These are phyloP conservation scores for Drosophila mimica DNA, from an alignment of 2,888 invertebrate genomes.

Conservation along the genomic window DNA sequence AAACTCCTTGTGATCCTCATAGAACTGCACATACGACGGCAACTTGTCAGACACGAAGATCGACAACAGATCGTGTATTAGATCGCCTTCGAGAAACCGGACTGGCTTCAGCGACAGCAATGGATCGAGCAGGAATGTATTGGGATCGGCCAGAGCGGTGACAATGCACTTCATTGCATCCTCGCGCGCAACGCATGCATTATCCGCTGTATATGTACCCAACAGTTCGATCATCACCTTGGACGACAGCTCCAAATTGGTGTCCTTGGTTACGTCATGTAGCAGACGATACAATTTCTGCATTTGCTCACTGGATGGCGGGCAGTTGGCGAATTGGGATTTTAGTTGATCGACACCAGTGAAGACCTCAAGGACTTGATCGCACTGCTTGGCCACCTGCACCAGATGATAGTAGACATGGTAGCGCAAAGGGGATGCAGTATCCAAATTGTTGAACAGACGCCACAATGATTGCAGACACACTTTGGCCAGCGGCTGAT, in stretches of 20 bases:
- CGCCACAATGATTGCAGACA: slow-evolving; percentile 95
- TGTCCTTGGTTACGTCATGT: slow-evolving; percentile 95
- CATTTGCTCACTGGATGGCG: slow-evolving; percentile 94
- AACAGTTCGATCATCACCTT: slow-evolving; percentile 98
- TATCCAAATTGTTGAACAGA: slow-evolving; percentile 95
- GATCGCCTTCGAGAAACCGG: slow-evolving; percentile 96
- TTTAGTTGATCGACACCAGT: slow-evolving; percentile 93
- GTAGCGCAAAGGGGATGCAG: slow-evolving; percentile 93
- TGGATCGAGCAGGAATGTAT: slow-evolving; percentile 97
- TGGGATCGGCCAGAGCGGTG: slow-evolving; percentile 97
- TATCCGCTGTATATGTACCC: slow-evolving; percentile 98
- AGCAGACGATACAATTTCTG: slow-evolving; percentile 95
- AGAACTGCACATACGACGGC: slow-evolving; percentile 96
- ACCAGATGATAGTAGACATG: slow-evolving; percentile 97
- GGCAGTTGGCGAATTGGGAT: slow-evolving; percentile 91
- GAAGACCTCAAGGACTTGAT: slow-evolving; percentile 93
- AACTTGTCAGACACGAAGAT: slow-evolving; percentile 98
- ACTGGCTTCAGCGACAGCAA: slow-evolving; percentile 97
- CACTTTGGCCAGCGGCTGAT: slow-evolving; percentile 91
- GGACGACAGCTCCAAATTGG: slow-evolving; percentile 94
- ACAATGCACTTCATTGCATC: slow-evolving; percentile 98
- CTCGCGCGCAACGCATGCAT: slow-evolving; percentile 97
- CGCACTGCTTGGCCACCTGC: slow-evolving; percentile 94
- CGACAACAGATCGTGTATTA: slow-evolving; percentile 96
- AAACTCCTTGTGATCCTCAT: slow-evolving; percentile 96